These are phyloP conservation scores for Cactoblastis cactorum DNA, from an alignment of 2,888 invertebrate species.

Conservation along the genomic window DNA sequence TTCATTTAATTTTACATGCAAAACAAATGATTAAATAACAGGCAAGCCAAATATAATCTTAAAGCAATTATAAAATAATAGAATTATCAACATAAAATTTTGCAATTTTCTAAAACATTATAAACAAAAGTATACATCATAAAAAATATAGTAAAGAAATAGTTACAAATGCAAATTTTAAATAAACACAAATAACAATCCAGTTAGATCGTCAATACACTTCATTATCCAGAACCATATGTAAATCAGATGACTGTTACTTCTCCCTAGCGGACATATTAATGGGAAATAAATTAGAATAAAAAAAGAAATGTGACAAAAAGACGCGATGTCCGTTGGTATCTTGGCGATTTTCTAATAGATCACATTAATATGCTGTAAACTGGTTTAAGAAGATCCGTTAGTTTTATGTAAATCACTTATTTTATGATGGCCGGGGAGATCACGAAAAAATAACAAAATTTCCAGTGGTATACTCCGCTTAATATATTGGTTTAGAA, in stretches of 20 bases:
- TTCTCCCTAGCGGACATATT: background rate
- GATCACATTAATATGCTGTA: constrained; percentile 72
- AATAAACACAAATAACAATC: constrained; percentile 13
- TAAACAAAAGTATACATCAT: too few relatives aligned
- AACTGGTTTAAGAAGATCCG: constrained; percentile 76
- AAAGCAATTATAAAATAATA: too few relatives aligned
- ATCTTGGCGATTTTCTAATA: constrained; percentile 73
- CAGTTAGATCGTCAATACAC: constrained; percentile 5
- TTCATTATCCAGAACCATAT: constrained; percentile 10
- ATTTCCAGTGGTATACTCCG: constrained; percentile 32
- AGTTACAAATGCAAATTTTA: background rate
- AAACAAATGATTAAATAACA: too few relatives aligned
- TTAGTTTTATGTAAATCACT: constrained; percentile 77
- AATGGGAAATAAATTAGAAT: constrained; percentile 46
- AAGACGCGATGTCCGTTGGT: constrained; percentile 43
- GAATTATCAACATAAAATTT: too few relatives aligned
- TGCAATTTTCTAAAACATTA: too few relatives aligned
- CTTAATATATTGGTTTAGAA: constrained; percentile 47
- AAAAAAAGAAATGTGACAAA: constrained; percentile 50
- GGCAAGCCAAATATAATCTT: too few relatives aligned
- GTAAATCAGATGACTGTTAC: constrained; percentile 4
- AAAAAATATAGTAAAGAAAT: too few relatives aligned
- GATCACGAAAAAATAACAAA: constrained; percentile 51
- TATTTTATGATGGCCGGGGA: constrained; percentile 67
- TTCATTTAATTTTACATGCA: too few relatives aligned